These are phyloP conservation scores for Mythimna vitellina DNA, from an alignment of 2,888 invertebrate species.

Conservation along the genomic window DNA sequence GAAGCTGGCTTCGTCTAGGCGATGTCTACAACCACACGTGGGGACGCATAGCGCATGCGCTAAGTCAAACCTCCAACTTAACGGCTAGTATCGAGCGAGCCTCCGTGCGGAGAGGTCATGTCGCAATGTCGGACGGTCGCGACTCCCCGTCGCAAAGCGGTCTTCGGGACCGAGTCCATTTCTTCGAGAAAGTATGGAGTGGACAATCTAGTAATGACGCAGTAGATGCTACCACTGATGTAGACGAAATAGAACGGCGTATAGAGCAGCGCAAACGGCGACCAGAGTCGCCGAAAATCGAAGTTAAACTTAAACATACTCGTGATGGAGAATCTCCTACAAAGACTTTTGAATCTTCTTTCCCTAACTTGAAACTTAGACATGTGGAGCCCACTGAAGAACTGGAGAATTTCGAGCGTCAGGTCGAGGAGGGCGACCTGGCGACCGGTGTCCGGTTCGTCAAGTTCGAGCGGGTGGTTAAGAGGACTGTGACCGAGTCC, in stretches of 20 bases:
- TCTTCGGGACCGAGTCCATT: constrained; percentile 94
- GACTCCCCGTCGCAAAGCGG: constrained; percentile 89
- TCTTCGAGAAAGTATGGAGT: constrained; percentile 95
- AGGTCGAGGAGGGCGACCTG: constrained; percentile 92
- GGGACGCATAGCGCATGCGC: constrained; percentile 79
- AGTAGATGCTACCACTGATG: constrained; percentile 87
- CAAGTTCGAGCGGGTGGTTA: constrained; percentile 93
- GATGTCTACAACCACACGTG: constrained; percentile 82
- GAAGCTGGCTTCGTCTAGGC: constrained; percentile 77
- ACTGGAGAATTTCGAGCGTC: constrained; percentile 77
- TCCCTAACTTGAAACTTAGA: constrained; percentile 86
- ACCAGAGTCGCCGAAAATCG: constrained; percentile 90
- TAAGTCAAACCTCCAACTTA: constrained; percentile 70
- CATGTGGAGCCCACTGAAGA: constrained; percentile 84
- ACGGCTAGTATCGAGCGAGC: constrained; percentile 88
- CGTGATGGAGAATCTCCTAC: constrained; percentile 88
- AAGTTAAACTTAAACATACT: constrained; percentile 91
- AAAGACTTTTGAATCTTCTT: constrained; percentile 80
- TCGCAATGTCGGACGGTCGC: constrained; percentile 89
- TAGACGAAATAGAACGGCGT: constrained; percentile 91
- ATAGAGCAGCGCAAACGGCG: constrained; percentile 90
- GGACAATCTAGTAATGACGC: constrained; percentile 86
- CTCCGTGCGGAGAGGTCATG: constrained; percentile 87
- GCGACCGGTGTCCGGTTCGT: constrained; percentile 92
- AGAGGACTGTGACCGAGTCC: constrained; percentile 91